Evolutionary conservation across 2,797 vertebrate species (phyloP).

Genomic region (Scolopax rusticola): DNA sequence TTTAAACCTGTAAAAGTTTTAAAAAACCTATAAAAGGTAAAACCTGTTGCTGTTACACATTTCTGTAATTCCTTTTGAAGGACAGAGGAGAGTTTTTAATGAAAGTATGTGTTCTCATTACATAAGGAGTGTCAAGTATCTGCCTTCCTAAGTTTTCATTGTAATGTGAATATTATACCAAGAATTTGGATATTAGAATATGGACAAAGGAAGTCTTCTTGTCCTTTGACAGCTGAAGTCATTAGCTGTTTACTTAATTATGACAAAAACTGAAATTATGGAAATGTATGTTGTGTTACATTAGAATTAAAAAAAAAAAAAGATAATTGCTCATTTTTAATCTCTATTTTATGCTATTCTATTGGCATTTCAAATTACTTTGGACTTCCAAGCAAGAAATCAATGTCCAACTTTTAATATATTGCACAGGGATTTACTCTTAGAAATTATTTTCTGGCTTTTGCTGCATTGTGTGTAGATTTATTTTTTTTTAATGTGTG

Average conservation of each 20-base stretch:
- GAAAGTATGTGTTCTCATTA: fast-evolving
- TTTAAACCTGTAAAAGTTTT: neutral
- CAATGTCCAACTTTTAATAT: neutral
- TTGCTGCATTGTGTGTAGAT: neutral
- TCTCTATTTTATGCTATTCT: neutral
- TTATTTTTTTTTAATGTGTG: neutral
- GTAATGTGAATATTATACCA: neutral
- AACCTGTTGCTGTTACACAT: neutral
- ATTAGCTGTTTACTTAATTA: neutral
- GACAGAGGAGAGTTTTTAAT: neutral
- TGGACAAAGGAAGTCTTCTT: neutral
- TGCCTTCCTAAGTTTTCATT: neutral
- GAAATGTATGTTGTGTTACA: neutral
- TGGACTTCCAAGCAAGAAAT: neutral
- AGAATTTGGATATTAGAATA: neutral
- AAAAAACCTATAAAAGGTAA: too few relatives aligned
- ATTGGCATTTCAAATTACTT: neutral
- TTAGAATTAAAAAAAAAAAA: neutral
- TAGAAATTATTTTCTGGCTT: neutral
- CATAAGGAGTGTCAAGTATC: neutral
- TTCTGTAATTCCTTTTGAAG: neutral
- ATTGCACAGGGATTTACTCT: neutral
- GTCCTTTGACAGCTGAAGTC: neutral
- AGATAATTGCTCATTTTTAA: neutral
- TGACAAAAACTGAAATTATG: neutral